Conservation (phyloP, 2,888 invertebrate species). For the Penaeus monodon region DNA sequence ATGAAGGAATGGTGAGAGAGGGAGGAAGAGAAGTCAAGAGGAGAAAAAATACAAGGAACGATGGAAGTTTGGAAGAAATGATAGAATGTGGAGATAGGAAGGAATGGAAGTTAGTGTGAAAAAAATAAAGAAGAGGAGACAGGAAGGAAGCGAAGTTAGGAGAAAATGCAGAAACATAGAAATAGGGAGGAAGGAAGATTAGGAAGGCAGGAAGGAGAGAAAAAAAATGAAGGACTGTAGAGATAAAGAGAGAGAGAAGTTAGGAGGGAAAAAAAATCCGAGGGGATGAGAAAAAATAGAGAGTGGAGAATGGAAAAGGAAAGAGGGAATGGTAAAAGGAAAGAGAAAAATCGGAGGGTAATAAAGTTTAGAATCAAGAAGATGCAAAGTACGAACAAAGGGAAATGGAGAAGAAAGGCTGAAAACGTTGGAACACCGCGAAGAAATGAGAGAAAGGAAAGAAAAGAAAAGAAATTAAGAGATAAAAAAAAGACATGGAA, state of each 20-base stretch:
- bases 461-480: too few relatives aligned
- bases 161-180: background rate
- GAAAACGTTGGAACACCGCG: too few relatives aligned
- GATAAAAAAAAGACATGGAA: too few relatives aligned
- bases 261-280: too few relatives aligned
- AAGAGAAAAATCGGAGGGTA: background rate
- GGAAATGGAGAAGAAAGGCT: too few relatives aligned
- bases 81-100: background rate
- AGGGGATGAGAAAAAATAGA: too few relatives aligned
- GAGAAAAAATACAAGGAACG: background rate
- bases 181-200: background rate
- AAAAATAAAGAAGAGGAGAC: background rate
- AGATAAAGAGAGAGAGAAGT: background rate
- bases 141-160: background rate
- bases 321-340: background rate
- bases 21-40: too few relatives aligned
- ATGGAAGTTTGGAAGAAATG: background rate
- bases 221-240: background rate
- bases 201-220: background rate
- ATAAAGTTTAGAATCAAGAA: too few relatives aligned
- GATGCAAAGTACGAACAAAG: too few relatives aligned
- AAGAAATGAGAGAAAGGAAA: too few relatives aligned
- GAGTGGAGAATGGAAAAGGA: background rate
- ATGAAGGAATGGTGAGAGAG: too few relatives aligned
- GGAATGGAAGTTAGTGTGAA: background rate